phyloP scores from a whole-genome alignment of 2,797 vertebrate genomes.

The Rhinophrynus dorsalis region DNA sequence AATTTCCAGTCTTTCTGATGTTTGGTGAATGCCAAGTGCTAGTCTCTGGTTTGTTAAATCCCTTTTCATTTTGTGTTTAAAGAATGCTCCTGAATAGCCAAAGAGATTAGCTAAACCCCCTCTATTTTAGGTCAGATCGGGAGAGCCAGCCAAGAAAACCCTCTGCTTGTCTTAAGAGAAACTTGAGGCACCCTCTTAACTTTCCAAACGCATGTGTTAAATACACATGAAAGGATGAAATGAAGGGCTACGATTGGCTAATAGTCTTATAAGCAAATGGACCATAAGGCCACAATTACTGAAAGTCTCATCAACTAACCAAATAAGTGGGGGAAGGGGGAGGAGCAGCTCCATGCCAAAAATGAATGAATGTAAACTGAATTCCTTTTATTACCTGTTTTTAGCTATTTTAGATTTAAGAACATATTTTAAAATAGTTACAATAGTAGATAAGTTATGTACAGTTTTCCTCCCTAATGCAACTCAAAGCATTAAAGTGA shows the following conservation, averaged over 20 bases:
- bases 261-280: no score
- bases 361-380: no score
- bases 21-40: constrained; percentile 36
- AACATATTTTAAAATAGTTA: no score
- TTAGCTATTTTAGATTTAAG: no score
- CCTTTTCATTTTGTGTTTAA: neutral
- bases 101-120: constrained; percentile 28
- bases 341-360: no score
- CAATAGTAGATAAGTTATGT: no score
- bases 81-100: constrained; percentile 26
- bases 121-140: neutral
- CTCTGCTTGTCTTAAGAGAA: neutral
- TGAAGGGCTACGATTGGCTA: neutral
- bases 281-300: no score
- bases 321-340: no score
- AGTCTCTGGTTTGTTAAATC: constrained; percentile 27
- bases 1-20: constrained; percentile 50
- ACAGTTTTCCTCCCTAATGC: no score
- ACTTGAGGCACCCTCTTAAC: neutral
- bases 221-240: neutral
- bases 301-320: no score
- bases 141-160: constrained; percentile 1
- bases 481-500: no score
- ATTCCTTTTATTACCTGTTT: no score
- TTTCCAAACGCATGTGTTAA: neutral